Percentiles rank a stretch among this genome's conserved stretches.
Evolutionary conservation across 2,888 invertebrate species (phyloP).

Genomic region (Chalcosyrphus nemorum): DNA sequence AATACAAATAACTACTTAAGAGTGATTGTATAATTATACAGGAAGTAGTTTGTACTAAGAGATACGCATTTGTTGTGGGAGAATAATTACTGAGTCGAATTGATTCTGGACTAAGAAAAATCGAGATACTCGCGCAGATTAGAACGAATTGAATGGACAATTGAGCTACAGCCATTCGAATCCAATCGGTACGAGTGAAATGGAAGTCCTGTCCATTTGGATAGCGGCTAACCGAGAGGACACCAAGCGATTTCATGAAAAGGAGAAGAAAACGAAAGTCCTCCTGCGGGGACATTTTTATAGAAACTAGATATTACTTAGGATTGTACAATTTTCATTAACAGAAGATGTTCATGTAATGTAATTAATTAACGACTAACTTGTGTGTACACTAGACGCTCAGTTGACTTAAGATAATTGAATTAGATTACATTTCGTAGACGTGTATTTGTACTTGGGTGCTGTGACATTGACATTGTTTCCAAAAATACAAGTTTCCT

Average conservation of each 20-base stretch:
- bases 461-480: too few relatives aligned
- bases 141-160: neutral
- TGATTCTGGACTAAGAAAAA: neutral
- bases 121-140: neutral
- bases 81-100: neutral
- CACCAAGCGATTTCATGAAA: slow-evolving; percentile 4
- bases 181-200: slow-evolving; percentile 10
- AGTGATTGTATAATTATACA: slow-evolving; percentile 12
- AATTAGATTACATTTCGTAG: neutral
- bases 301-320: neutral
- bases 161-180: slow-evolving; percentile 34
- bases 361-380: neutral
- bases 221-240: slow-evolving; percentile 16
- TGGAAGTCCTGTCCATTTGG: neutral
- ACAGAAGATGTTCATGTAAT: neutral
- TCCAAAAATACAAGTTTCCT: too few relatives aligned
- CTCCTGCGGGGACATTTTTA: slow-evolving; percentile 3
- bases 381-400: neutral
- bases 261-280: slow-evolving; percentile 7
- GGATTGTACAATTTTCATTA: neutral
- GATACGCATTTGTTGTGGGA: neutral
- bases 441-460: slow-evolving; percentile 29
- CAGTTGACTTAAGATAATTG: neutral
- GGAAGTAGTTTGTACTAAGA: neutral
- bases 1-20: slow-evolving; percentile 13